These are phyloP conservation scores for Pelosia muscerda DNA, from an alignment of 2,888 invertebrate species.

Conservation along the genomic window DNA sequence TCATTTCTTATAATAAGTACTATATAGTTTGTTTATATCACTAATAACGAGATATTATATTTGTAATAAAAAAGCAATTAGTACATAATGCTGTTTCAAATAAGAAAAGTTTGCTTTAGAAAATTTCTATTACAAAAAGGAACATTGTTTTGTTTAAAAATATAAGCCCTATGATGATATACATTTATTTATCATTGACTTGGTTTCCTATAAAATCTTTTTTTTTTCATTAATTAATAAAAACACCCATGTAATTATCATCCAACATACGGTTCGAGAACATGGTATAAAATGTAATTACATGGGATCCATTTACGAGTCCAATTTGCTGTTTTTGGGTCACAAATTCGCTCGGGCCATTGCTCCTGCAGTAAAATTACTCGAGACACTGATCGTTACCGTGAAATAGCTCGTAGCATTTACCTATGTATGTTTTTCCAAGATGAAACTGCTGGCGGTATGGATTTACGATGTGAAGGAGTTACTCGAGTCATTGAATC, in stretches of 20 bases:
- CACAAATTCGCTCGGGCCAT: background rate
- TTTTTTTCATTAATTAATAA: background rate
- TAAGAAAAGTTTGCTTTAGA: no score
- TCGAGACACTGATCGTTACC: background rate
- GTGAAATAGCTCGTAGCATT: background rate
- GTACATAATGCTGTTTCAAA: no score
- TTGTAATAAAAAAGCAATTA: no score
- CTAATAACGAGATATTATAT: no score
- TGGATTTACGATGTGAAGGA: background rate
- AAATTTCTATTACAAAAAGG: no score
- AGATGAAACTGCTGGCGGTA: background rate
- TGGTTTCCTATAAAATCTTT: background rate
- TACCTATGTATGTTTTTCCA: background rate
- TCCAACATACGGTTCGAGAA: background rate
- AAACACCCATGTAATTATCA: background rate
- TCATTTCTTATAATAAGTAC: background rate
- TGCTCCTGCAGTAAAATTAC: background rate
- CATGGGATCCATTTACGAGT: background rate
- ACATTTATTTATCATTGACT: background rate
- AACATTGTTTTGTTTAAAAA: no score
- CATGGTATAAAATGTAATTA: constrained; percentile 4
- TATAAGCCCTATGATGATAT: background rate
- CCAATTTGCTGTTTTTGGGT: background rate
- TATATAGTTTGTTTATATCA: no score
- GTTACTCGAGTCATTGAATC: background rate